Evolutionary conservation across 2,113 vertebrate species (phyloP).

Genomic region (Dicerorhinus sumatrensis): DNA sequence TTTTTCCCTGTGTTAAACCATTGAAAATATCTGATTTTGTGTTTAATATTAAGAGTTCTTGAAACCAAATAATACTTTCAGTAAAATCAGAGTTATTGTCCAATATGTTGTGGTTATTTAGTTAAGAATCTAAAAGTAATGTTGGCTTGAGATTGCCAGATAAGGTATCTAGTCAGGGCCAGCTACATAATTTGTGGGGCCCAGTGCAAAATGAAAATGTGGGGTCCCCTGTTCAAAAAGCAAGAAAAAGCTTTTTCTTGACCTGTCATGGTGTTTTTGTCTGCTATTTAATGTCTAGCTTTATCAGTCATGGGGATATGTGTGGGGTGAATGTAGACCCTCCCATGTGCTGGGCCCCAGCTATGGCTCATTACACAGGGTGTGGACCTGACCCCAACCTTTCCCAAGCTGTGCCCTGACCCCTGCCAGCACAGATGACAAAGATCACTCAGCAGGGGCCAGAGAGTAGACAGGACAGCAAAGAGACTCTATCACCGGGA

Average conservation of each 20-base stretch:
- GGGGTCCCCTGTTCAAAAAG: neutral
- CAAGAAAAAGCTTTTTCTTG: neutral
- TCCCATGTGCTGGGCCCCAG: neutral
- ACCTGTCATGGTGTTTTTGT: neutral
- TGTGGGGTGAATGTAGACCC: rapidly evolving
- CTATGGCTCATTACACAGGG: neutral
- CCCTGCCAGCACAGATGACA: neutral
- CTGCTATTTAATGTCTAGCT: neutral
- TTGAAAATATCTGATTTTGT: constrained; percentile 12
- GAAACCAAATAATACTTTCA: constrained; percentile 43
- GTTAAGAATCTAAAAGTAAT: constrained; percentile 58
- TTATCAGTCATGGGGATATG: neutral
- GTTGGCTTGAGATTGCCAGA: neutral
- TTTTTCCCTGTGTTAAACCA: neutral
- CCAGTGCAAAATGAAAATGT: constrained; percentile 4
- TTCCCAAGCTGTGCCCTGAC: neutral
- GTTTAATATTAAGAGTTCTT: constrained; percentile 24
- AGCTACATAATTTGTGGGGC: neutral
- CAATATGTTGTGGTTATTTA: neutral
- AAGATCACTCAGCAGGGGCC: neutral
- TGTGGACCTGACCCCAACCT: neutral
- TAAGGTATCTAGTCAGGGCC: neutral
- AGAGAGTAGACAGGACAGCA: neutral
- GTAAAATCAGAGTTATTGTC: constrained; percentile 44
- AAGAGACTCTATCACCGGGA: neutral